These are phyloP conservation scores for Stegophylla sp. DNA, from an alignment of 2,888 invertebrate genomes.

Conservation along the genomic window DNA sequence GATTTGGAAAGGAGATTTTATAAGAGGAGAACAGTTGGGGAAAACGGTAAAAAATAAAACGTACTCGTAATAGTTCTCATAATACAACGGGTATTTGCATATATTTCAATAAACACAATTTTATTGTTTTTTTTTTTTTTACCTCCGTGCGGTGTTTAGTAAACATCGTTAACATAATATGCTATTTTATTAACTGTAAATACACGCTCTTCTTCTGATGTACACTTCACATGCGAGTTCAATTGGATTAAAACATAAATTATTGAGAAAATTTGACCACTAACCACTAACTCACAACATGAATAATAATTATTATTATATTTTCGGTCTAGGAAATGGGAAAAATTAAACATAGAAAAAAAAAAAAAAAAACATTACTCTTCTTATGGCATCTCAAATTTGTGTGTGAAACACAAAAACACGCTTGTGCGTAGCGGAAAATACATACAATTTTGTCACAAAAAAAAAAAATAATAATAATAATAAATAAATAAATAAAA, in stretches of 20 bases:
- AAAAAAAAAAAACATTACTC: neutral
- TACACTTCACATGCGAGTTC: slow-evolving; percentile 32
- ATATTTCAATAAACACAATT: slow-evolving; percentile 49
- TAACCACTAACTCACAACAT: too few species aligned
- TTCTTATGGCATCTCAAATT: slow-evolving; percentile 54
- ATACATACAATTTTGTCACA: slow-evolving; percentile 38
- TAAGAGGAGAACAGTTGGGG: neutral
- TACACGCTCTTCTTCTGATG: slow-evolving; percentile 24
- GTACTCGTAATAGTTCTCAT: slow-evolving; percentile 22
- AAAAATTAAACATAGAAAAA: too few species aligned
- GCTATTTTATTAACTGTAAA: slow-evolving; percentile 37
- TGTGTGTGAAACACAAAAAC: slow-evolving; percentile 4
- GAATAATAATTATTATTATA: too few species aligned
- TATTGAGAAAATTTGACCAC: neutral
- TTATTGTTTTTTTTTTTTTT: slow-evolving; percentile 36
- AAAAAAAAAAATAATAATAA: slow-evolving; percentile 35
- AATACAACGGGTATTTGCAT: slow-evolving; percentile 44
- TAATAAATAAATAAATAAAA: slow-evolving; percentile 31
- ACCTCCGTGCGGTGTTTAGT: neutral
- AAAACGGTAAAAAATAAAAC: slow-evolving; percentile 14
- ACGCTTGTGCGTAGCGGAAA: slow-evolving; percentile 7
- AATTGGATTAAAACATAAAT: slow-evolving; percentile 29
- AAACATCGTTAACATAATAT: slow-evolving; percentile 34
- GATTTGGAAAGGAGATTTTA: too few species aligned
- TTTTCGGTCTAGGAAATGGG: neutral